Evolutionary conservation across 2,113 vertebrate genomes (phyloP), one percentile per base, ranked within the genome.

Genomic region (Eretmochelys imbricata): DNA sequence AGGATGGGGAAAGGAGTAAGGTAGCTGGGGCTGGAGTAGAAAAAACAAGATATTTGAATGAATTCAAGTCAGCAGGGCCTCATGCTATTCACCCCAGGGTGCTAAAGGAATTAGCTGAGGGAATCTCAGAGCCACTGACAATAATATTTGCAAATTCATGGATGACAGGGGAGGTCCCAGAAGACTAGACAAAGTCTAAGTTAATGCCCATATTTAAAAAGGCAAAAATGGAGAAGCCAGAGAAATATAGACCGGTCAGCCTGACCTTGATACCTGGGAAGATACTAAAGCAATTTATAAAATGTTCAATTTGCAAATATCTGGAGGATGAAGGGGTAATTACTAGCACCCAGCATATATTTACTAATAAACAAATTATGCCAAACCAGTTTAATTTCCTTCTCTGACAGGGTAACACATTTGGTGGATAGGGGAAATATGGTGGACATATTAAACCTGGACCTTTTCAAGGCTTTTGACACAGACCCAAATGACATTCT

Each of bases 21-120:
- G 1, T 42, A 82, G 46, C 1, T 42, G 0, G 62, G 72, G 5
- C 11, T 72, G 1, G 29, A 0, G 82, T 46, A 49, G 20, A 29
- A 96, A 80, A 82, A 92, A 5, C 42, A 81, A 92, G n/a, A 0
- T 31, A 35, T 65, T n/a, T 69, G 35, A n/a, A 69, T n/a, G 16
- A 69, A 69, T 69, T 69, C 35, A 69, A 69, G 35, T 69, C 35
- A 69, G 6, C 17, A 8, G 17, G 35, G 31, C 62, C 62, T n/a
- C 35, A 69, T n/a, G 62, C 31, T 65, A 19, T 69, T 69, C 16
- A 69, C 31, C 62, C 16, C 62, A n/a, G 35, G 35, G 16, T 69
- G 35, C 8, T 69, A 16, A 69, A 69, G 35, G 35, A 69, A 19
- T n/a, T 69, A n/a, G 35, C 62, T n/a, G 35, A 69, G 35, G 35